A percentile compares a stretch with the other conserved stretches of the same genome.
Conservation (phyloP, 1,140 invertebrate genomes). For the Dryas iulia region DNA sequence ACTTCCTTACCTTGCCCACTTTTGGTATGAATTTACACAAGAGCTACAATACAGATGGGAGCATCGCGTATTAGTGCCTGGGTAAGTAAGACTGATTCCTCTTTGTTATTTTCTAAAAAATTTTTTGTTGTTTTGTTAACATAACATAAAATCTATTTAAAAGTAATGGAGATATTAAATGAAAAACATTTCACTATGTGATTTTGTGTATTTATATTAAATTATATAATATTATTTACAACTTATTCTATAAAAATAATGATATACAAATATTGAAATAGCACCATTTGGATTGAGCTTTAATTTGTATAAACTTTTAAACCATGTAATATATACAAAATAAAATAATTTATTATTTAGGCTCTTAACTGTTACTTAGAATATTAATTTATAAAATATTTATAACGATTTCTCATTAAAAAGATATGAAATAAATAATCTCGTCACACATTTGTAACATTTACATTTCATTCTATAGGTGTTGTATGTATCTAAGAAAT, state of each 20-base stretch:
- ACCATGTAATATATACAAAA: neutral
- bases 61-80: constrained; percentile 88
- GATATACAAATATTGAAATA: constrained; percentile 33
- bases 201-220: neutral
- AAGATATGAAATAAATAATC: neutral
- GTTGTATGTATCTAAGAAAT: neutral
- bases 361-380: neutral
- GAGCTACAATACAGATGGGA: constrained; percentile 96
- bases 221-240: constrained; percentile 24
- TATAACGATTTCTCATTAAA: neutral
- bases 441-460: neutral
- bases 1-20: constrained; percentile 88
- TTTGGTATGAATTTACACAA: constrained; percentile 95
- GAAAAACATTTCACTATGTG: neutral
- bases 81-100: constrained; percentile 86
- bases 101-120: neutral
- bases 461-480: neutral
- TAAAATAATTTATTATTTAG: neutral
- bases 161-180: neutral
- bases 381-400: neutral
- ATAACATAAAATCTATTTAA: too few relatives aligned
- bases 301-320: constrained; percentile 16
- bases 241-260: constrained; percentile 4
- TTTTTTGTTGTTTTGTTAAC: too few relatives aligned
- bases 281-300: constrained; percentile 67